Evolutionary conservation across 2,797 vertebrate species (phyloP), one percentile per base, ranked within the genome.

Genomic region (Sparidentex hasta): DNA sequence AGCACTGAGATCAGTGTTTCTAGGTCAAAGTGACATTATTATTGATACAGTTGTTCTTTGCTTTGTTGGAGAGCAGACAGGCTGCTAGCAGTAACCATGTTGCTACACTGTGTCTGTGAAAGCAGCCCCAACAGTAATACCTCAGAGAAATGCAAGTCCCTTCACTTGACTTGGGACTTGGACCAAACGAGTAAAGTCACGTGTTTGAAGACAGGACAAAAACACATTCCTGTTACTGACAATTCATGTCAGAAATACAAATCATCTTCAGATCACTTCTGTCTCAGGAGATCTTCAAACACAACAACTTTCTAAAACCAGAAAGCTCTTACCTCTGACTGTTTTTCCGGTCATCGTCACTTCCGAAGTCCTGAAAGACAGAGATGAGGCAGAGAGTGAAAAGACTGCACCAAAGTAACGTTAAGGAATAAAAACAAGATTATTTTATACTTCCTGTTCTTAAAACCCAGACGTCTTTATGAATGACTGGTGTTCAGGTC

Each of bases 261-360:
- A 14, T 11, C 11, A 18, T 76, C 47, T 56, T 9, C 18, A 11
- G 20, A 16, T 41, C 11, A n/a, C 66, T 50, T n/a, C 33, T 9
- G 20, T 8, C 21, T 27, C 43, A 1, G 16, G 7, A 58, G 5
- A 55, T 21, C 50, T 21, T 44, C 11, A 61, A 48, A 48, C 11
- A 44, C 8, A 7, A 29, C 0, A 0, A 27, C 43, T 62, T 57
- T 18, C 21, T 21, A 17, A 13, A 71, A 67, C 50, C 67, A 62
- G 55, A 9, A 54, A 63, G 20, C 43, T 82, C 96, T 96, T 91
- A 99, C 98, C 97, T 98, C 89, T 97, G 96, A 59, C 97, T 99
- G 66, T 96, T 91, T 90, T 96, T 97, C 33, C 97, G 95, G 27
- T 99, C 98, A 59, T 99, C 97, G 78, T 99, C 98, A 0, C 97